Base-by-base conservation (phyloP, 2,888 invertebrate genomes). In the Odontothrips loti region DNA sequence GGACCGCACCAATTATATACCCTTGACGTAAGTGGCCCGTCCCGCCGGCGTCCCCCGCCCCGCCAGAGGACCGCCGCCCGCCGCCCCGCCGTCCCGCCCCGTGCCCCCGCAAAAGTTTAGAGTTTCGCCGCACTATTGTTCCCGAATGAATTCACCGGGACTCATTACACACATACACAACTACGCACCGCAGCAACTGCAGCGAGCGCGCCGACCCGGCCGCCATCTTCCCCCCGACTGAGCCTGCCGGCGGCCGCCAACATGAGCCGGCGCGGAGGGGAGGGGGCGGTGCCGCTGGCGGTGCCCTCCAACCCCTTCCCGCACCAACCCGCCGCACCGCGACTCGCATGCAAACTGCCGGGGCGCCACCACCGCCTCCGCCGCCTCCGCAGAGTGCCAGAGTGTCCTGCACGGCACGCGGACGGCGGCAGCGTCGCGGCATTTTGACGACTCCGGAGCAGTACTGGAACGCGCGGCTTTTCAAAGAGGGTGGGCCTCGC, bases 61-160 rank as follows among this genome's bases (percentile, higher is more conserved):
- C 68, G 68, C 68, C 68, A 23, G n/a, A 23, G 23, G 23, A n/a
- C 68, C 27, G 68, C 68, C 68, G 12, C 27, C 58, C 68, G 23
- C 27, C 23, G 68, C 23, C 68, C 23, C 27, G 68, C 27, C 68
- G 23, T 43, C 68, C 23, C 23, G 68, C 68, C 12, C 6, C 10
- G 27, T 8, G 11, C 27, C 20, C 58, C 17, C 58, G 23, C 23
- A 1, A 23, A 75, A 75, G 68, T 75, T 75, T 75, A 75, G 68
- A 23, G 68, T 75, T 75, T 75, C 68, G 68, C 23, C 58, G 4
- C 34, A 43, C 68, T 27, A 75, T 75, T 75, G 68, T 75, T 75
- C 23, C 68, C 68, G 68, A 75, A 58, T 20, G 20, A 58, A 75
- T 23, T 75, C 23, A 3, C 27, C 68, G 12, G 68, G 68, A 75